A percentile compares a stretch with the other conserved stretches of the same genome.
Conservation (phyloP, 1,140 invertebrate species). For the Sminthurides bifidus region DNA sequence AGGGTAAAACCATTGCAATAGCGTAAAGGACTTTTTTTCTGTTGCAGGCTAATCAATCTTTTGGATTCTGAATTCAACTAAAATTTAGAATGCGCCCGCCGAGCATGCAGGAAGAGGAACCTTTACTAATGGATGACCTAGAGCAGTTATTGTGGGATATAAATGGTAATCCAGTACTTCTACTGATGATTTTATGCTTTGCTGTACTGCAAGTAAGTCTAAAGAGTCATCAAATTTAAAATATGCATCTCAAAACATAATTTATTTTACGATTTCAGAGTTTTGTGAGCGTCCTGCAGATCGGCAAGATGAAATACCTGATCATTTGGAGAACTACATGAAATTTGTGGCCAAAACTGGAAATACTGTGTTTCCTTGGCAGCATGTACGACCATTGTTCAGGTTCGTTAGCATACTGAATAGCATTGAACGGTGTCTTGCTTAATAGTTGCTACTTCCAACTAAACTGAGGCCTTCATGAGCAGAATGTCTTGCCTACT, state of each 20-base stretch:
- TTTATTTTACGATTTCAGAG: conserved; percentile 8
- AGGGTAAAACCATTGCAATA: no score
- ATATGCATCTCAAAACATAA: neutral
- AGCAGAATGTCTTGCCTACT: neutral
- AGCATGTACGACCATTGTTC: conserved; percentile 71
- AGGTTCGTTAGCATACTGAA: conserved; percentile 8
- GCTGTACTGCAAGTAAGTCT: neutral
- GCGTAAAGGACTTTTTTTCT: no score
- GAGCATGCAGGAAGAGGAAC: conserved; percentile 12
- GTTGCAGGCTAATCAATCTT: no score
- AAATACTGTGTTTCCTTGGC: conserved; percentile 87
- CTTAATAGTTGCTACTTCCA: neutral
- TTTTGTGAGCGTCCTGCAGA: conserved; percentile 10
- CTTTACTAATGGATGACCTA: conserved; percentile 22
- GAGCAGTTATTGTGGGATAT: conserved; percentile 26
- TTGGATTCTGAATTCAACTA: no score
- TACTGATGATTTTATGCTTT: neutral
- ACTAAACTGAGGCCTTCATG: no score
- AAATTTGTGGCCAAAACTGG: conserved; percentile 83
- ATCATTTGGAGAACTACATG: conserved; percentile 78
- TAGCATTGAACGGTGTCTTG: neutral
- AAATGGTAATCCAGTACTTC: conserved; percentile 14
- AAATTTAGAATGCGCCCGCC: no score
- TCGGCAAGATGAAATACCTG: conserved; percentile 54
- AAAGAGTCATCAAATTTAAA: neutral